Evolutionary conservation across 2,113 vertebrate species (phyloP).

Genomic region (Myanophis thanlyinensis): DNA sequence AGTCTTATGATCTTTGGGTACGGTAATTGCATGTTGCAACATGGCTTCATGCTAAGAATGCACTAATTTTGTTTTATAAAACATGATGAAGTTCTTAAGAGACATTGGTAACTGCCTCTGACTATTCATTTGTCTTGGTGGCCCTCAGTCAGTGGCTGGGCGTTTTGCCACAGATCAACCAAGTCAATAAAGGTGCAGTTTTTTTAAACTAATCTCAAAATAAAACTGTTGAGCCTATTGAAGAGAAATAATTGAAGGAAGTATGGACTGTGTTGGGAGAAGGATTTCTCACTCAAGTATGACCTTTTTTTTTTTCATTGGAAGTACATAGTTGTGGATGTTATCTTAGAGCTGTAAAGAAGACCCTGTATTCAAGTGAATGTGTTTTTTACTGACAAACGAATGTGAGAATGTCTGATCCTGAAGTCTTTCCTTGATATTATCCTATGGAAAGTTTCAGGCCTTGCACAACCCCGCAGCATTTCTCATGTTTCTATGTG

Average conservation of each 20-base stretch:
- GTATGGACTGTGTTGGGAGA: not conserved
- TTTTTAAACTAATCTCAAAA: constrained; percentile 16
- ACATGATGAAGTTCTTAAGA: not conserved
- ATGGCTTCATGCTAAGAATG: not conserved
- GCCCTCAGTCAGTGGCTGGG: not conserved
- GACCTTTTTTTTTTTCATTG: not conserved
- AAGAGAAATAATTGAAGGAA: not conserved
- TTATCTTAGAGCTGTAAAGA: not conserved
- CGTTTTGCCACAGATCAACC: constrained; percentile 39
- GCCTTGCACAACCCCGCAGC: not conserved
- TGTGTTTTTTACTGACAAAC: not conserved
- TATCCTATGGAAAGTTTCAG: not conserved
- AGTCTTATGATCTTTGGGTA: not conserved
- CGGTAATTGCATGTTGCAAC: not conserved
- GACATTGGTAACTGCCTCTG: not conserved
- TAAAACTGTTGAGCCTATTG: not conserved
- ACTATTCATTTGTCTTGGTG: not conserved
- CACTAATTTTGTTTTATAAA: not conserved
- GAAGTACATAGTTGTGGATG: not conserved
- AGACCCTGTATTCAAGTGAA: not conserved
- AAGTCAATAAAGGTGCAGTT: not conserved
- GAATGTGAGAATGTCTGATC: not conserved
- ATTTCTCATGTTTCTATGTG: not conserved
- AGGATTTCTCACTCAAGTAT: not conserved
- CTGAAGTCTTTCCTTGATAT: not conserved